Base-by-base conservation (phyloP, 2,113 vertebrate species). In the Nasalis larvatus region DNA sequence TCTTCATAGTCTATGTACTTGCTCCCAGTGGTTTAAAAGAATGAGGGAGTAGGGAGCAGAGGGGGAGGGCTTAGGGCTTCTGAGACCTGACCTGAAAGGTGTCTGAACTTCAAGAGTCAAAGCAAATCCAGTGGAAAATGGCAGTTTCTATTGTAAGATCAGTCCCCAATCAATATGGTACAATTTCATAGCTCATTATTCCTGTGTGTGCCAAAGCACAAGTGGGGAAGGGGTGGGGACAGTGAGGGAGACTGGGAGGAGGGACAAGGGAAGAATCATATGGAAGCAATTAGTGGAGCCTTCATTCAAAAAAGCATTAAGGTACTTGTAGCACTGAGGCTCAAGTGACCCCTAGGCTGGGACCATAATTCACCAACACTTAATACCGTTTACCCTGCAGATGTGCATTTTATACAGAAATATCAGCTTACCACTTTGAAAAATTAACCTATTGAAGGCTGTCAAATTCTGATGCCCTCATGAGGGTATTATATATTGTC, bases 341-440 rank as follows among this genome's bases (percentile, higher is more conserved):
- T 98, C 89, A 98, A 99, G 98, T 98, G 99, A 98, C 98, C 96
- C 69, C 89, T 97, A 96, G 97, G 90, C 98, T 63, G 98, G 98
- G 98, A 96, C 98, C 98, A 98, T 99, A 99, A 99, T 98, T 99
- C 98, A 99, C 95, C 7, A 96, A 96, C 99, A 98, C 98, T 98
- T 97, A 98, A 98, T 97, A 98, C 98, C 98, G 68, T 97, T 98
- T 97, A 98, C 97, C 89, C 98, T 93, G 98, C 98, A 99, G 98
- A 99, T 99, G 99, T 99, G 98, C 88, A 42, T 98, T 98, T 98
- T 97, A 92, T 97, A 98, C 98, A 97, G 98, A 98, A 99, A 99
- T 98, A 99, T 99, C 99, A 99, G 97, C 97, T 99, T 99, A 98
- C 98, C 40, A 17, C 98, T 98, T 97, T 98, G 98, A 99, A 99